These are phyloP conservation scores for Onthophagus sagittarius DNA, from an alignment of 2,888 invertebrate genomes.

Conservation along the genomic window DNA sequence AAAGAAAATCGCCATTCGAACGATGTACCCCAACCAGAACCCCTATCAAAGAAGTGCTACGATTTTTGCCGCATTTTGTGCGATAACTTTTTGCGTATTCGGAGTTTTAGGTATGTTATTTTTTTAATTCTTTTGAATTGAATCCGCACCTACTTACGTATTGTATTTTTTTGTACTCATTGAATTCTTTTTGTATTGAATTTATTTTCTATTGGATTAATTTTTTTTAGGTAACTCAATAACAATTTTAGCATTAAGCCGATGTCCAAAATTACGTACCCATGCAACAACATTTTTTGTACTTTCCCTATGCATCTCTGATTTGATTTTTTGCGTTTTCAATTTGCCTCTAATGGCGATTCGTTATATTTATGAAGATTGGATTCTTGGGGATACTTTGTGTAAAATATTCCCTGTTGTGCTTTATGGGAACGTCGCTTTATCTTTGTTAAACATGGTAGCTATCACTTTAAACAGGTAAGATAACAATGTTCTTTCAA, in stretches of 20 bases:
- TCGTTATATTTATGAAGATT: constrained; percentile 74
- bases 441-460: constrained; percentile 83
- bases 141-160: neutral
- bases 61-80: constrained; percentile 72
- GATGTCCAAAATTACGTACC: constrained; percentile 72
- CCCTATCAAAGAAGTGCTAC: constrained; percentile 70
- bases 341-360: constrained; percentile 82
- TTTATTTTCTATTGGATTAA: constrained; percentile 1
- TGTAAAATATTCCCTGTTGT: constrained; percentile 84
- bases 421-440: constrained; percentile 87
- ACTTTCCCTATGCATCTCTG: constrained; percentile 79
- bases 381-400: constrained; percentile 73
- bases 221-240: constrained; percentile 70
- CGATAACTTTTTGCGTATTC: constrained; percentile 72
- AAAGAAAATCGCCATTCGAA: neutral
- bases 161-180: neutral
- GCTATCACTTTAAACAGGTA: constrained; percentile 86
- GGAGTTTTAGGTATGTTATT: constrained; percentile 70
- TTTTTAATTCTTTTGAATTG: constrained; percentile 7
- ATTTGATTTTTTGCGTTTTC: constrained; percentile 78
- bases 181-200: neutral
- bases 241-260: constrained; percentile 73
- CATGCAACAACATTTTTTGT: constrained; percentile 89
- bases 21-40: neutral
- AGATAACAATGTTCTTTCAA: constrained; percentile 30